Evolutionary conservation across 2,113 vertebrate species (phyloP).

Genomic region (Theristicus caerulescens): DNA sequence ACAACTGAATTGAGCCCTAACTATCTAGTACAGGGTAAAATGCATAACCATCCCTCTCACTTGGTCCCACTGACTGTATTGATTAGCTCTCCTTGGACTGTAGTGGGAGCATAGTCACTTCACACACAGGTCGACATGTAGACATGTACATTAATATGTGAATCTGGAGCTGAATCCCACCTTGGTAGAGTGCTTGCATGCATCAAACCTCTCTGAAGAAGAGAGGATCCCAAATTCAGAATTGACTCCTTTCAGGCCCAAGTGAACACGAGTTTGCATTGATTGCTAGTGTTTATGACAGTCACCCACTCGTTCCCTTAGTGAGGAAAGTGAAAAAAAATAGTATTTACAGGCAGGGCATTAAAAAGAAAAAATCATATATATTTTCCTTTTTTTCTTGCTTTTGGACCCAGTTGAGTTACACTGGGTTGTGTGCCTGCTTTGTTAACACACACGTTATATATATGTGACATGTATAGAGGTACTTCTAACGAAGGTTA

Average conservation of each 20-base stretch:
- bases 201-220: background rate
- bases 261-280: background rate
- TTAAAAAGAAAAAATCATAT: background rate
- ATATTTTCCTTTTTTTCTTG: background rate
- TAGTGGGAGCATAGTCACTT: background rate
- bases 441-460: background rate
- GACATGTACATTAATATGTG: background rate
- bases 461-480: background rate
- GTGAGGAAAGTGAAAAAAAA: background rate
- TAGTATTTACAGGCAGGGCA: background rate
- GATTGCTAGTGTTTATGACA: background rate
- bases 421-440: background rate
- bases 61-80: background rate
- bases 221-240: background rate
- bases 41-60: background rate
- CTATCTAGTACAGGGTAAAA: background rate
- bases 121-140: background rate
- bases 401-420: background rate
- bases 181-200: rapidly evolving
- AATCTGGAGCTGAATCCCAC: background rate
- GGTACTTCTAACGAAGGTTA: background rate
- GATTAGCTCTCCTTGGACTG: background rate
- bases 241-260: background rate
- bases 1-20: background rate
- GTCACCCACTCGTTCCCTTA: background rate